Evolutionary conservation across 2,113 vertebrate species (phyloP).

Genomic region (Neotoma lepida): DNA sequence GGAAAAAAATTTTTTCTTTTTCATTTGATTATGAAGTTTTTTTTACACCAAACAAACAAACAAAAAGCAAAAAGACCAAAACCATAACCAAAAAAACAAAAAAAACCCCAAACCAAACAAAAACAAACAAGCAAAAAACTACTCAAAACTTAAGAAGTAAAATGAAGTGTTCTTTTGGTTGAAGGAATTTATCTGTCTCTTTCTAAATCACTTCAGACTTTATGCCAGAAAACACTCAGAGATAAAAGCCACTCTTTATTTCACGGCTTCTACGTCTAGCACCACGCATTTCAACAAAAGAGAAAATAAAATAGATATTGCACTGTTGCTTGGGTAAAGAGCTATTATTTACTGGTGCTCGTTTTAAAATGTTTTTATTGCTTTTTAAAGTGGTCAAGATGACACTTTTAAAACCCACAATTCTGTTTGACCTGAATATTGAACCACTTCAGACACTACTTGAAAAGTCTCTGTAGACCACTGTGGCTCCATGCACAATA

Average conservation of each 20-base stretch:
- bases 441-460: conserved; percentile 64
- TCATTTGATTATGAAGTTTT: conserved; percentile 54
- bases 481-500: conserved; percentile 61
- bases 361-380: conserved; percentile 74
- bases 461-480: conserved; percentile 62
- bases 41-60: neutral
- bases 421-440: conserved; percentile 73
- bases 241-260: conserved; percentile 60
- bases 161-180: conserved; percentile 38
- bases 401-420: conserved; percentile 75
- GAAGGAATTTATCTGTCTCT: neutral
- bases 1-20: conserved; percentile 31
- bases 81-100: neutral
- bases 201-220: neutral
- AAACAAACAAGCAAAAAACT: neutral
- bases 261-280: conserved; percentile 18
- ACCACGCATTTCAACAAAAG: neutral
- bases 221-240: conserved; percentile 52
- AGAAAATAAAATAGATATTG: conserved; percentile 24
- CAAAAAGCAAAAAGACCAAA: neutral
- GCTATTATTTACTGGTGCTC: conserved; percentile 71
- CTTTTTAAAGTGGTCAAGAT: conserved; percentile 72
- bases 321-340: conserved; percentile 48
- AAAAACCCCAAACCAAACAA: neutral
- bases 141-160: conserved; percentile 47